These are phyloP conservation scores for Erebia epiphron DNA, from an alignment of 2,888 invertebrate species.

Conservation along the genomic window DNA sequence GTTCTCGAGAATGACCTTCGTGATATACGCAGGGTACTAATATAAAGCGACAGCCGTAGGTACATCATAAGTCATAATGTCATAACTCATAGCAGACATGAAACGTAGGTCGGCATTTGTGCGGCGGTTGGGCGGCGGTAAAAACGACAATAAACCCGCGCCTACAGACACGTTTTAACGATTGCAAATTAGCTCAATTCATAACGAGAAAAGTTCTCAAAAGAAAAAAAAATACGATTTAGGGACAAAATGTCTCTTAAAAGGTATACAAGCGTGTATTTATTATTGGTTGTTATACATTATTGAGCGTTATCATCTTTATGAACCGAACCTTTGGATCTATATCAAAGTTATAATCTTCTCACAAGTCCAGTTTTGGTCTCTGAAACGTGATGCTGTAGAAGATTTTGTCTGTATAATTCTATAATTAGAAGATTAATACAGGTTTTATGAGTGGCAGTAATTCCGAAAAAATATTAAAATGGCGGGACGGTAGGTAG, in stretches of 20 bases:
- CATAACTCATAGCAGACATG: slow-evolving; percentile 2
- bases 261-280: background rate
- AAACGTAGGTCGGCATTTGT: slow-evolving; percentile 5
- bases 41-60: slow-evolving; percentile 14
- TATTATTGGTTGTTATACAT: no score
- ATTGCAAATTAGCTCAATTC: slow-evolving; percentile 21
- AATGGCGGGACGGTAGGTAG: no score
- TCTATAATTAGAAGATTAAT: no score
- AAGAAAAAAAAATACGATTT: slow-evolving; percentile 7
- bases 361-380: no score
- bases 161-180: slow-evolving; percentile 23
- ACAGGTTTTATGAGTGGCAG: no score
- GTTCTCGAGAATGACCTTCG: background rate
- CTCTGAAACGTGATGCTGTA: no score
- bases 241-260: background rate
- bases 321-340: no score
- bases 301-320: no score
- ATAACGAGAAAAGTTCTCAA: slow-evolving; percentile 1
- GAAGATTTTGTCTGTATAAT: no score
- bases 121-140: slow-evolving; percentile 17
- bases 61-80: slow-evolving; percentile 11
- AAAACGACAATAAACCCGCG: slow-evolving; percentile 22
- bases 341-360: no score
- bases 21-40: slow-evolving; percentile 14
- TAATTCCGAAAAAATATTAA: no score